Conservation (phyloP, 2,888 invertebrate species). For the Fissipunctia ypsillon region DNA sequence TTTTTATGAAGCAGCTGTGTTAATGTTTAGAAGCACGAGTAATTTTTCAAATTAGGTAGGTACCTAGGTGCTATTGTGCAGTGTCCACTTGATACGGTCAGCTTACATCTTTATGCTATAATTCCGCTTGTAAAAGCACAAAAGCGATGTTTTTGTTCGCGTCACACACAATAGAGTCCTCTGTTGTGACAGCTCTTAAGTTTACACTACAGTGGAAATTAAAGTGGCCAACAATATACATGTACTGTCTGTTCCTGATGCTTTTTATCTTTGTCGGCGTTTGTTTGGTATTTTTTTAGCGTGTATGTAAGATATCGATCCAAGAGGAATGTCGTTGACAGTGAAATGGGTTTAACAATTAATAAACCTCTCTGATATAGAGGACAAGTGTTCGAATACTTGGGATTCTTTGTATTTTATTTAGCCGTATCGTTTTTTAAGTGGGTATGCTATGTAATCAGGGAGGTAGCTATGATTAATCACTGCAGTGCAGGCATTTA, state of each 20-base stretch:
- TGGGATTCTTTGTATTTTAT: conserved; percentile 73
- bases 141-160: conserved; percentile 83
- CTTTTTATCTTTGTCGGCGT: conserved; percentile 86
- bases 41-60: conserved; percentile 21
- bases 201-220: conserved; percentile 90
- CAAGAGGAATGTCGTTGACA: conserved; percentile 87
- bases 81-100: conserved; percentile 83
- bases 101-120: conserved; percentile 74
- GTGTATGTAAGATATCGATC: conserved; percentile 84
- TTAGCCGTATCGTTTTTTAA: conserved; percentile 50
- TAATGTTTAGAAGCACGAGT: not conserved
- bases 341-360: conserved; percentile 89
- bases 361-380: conserved; percentile 85
- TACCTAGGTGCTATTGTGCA: conserved; percentile 35
- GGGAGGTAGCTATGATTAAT: conserved; percentile 45
- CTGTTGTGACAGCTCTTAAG: conserved; percentile 87
- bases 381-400: conserved; percentile 81
- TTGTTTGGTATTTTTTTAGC: conserved; percentile 77
- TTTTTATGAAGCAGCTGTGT: conserved; percentile 27
- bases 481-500: conserved; percentile 26
- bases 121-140: conserved; percentile 78
- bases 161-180: conserved; percentile 81
- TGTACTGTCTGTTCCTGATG: conserved; percentile 82
- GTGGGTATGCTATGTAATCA: conserved; percentile 26
- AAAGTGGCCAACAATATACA: conserved; percentile 88